phyloP scores from a whole-genome alignment of 2,797 vertebrate genomes.

The Acanthiza pusilla region DNA sequence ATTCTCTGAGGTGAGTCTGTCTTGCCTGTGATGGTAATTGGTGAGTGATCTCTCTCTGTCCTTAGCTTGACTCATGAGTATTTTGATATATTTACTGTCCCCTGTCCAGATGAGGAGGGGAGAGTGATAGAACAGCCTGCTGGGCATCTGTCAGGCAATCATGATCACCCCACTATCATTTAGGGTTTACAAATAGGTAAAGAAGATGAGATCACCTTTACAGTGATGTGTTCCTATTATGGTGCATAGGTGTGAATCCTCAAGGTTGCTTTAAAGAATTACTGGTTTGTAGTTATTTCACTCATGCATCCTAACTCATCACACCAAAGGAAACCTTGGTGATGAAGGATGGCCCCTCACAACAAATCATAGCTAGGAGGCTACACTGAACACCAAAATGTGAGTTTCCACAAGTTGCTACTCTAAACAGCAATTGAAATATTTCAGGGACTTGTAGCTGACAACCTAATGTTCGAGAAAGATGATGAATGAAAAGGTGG shows the following conservation, averaged over 20 bases:
- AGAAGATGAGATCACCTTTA: background rate
- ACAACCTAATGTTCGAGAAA: background rate
- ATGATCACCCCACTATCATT: background rate
- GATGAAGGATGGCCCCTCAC: background rate
- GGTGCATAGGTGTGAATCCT: background rate
- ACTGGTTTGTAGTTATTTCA: background rate
- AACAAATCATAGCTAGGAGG: background rate
- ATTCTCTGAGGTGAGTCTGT: background rate
- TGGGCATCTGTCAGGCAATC: background rate
- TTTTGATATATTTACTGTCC: background rate
- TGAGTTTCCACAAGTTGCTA: background rate
- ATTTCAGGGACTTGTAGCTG: background rate
- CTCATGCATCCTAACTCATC: background rate
- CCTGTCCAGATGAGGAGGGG: background rate
- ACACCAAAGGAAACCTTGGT: background rate
- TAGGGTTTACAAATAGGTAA: background rate
- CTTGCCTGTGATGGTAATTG: accelerated
- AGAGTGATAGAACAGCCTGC: background rate
- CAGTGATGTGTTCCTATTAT: accelerated
- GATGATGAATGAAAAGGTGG: background rate
- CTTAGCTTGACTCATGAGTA: accelerated
- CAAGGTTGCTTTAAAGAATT: background rate
- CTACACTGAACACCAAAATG: background rate
- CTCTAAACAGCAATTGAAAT: background rate
- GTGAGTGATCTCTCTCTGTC: background rate